These are phyloP conservation scores for Morone chrysops DNA, from an alignment of 2,113 vertebrate genomes.

Conservation along the genomic window DNA sequence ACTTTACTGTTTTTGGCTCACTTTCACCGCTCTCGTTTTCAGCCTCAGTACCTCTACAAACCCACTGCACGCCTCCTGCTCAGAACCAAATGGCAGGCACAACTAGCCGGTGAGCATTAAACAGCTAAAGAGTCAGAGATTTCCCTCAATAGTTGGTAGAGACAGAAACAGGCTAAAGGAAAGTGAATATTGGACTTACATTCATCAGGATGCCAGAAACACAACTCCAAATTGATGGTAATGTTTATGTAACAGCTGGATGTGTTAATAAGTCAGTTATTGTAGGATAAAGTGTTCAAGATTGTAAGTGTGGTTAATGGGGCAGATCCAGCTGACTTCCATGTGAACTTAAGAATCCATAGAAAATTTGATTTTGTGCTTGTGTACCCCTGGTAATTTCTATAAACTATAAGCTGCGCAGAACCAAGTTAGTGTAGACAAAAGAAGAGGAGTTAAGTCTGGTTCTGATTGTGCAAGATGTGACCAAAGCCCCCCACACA, in stretches of 20 bases:
- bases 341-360: neutral
- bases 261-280: neutral
- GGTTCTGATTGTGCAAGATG: slow-evolving; percentile 30
- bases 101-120: neutral
- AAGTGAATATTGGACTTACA: neutral
- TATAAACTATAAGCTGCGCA: neutral
- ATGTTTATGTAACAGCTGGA: neutral
- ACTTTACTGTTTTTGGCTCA: neutral
- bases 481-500: slow-evolving; percentile 48
- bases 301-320: neutral
- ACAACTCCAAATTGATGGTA: neutral
- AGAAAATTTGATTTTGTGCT: neutral
- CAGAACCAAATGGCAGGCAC: neutral
- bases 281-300: neutral
- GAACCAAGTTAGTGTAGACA: slow-evolving; percentile 9
- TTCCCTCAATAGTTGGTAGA: slow-evolving; percentile 2
- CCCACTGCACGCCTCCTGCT: neutral
- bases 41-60: neutral
- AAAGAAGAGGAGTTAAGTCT: slow-evolving; percentile 13
- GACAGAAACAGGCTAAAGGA: neutral
- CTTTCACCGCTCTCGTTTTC: neutral
- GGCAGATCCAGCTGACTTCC: neutral
- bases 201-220: neutral
- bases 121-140: neutral
- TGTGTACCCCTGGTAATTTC: neutral